A percentile compares a stretch with the other conserved stretches of the same genome.
Conservation (phyloP, 2,797 vertebrate species). For the Sebastiscus albofasciatus region DNA sequence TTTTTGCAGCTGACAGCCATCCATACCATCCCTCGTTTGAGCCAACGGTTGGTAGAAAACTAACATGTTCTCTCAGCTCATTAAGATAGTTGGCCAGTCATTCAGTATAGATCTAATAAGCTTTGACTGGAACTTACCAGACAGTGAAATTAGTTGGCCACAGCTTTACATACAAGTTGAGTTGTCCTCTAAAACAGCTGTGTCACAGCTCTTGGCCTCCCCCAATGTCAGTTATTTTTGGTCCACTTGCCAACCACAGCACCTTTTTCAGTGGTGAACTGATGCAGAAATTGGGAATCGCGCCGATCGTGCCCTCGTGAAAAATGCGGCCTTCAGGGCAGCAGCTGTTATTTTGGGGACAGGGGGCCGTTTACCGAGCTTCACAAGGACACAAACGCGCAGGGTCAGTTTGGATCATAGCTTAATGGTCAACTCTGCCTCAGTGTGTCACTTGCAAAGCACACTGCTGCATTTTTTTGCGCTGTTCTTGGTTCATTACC, state of each 20-base stretch:
- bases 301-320: slow-evolving; percentile 60
- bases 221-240: slow-evolving; percentile 75
- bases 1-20: not conserved
- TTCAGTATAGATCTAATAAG: slow-evolving; percentile 65
- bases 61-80: slow-evolving; percentile 55
- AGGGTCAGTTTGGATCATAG: slow-evolving; percentile 60
- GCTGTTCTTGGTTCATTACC: slow-evolving; percentile 64
- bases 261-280: slow-evolving; percentile 66
- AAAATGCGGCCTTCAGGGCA: slow-evolving; percentile 72
- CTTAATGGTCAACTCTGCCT: slow-evolving; percentile 73
- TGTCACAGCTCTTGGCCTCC: slow-evolving; percentile 72
- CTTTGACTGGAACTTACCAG: slow-evolving; percentile 71
- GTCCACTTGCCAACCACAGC: slow-evolving; percentile 71
- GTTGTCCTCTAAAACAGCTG: slow-evolving; percentile 79
- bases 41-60: slow-evolving; percentile 23
- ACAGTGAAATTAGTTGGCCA: slow-evolving; percentile 77
- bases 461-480: slow-evolving; percentile 47
- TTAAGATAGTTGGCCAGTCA: slow-evolving; percentile 56
- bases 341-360: slow-evolving; percentile 69
- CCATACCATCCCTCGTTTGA: not conserved
- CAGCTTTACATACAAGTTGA: slow-evolving; percentile 59
- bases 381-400: slow-evolving; percentile 57
- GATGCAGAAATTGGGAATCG: slow-evolving; percentile 71
- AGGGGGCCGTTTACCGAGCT: slow-evolving; percentile 30
- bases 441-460: slow-evolving; percentile 46